phyloP scores from a whole-genome alignment of 2,797 vertebrate species.

The Xenopus petersii region DNA sequence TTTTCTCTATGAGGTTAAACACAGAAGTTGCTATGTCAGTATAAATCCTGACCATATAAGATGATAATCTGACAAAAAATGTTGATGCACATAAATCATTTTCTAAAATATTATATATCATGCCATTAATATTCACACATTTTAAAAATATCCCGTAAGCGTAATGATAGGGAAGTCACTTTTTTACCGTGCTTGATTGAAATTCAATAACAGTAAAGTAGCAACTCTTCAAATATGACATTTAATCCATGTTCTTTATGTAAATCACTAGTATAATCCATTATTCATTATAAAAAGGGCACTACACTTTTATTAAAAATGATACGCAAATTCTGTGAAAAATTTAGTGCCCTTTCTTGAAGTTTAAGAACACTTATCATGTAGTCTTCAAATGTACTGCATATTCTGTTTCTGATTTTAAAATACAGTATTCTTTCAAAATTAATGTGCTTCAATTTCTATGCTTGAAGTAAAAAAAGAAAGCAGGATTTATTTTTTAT shows the following conservation, averaged over 20 bases:
- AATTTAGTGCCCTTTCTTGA: constrained; percentile 73
- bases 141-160: not conserved
- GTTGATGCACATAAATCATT: too few relatives aligned
- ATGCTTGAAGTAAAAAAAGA: constrained; percentile 54
- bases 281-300: constrained; percentile 90
- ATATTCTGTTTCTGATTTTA: constrained; percentile 59
- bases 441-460: constrained; percentile 68
- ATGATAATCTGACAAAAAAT: too few relatives aligned
- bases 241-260: constrained; percentile 80
- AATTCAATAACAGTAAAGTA: constrained; percentile 84
- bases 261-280: constrained; percentile 86
- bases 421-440: constrained; percentile 66
- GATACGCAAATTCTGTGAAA: constrained; percentile 85
- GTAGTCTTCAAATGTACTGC: constrained; percentile 53
- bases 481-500: constrained; percentile 67
- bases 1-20: too few relatives aligned
- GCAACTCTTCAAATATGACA: constrained; percentile 88
- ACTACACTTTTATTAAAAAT: constrained; percentile 87
- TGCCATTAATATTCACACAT: not conserved
- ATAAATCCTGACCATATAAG: too few relatives aligned
- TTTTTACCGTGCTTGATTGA: constrained; percentile 77
- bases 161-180: constrained; percentile 53
- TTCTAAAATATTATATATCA: too few relatives aligned
- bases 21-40: too few relatives aligned
- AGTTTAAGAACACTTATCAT: constrained; percentile 72